A percentile compares a stretch with the other conserved stretches of the same genome.
phyloP scores from a whole-genome alignment of 2,797 vertebrate genomes.

The Eremophila alpestris region DNA sequence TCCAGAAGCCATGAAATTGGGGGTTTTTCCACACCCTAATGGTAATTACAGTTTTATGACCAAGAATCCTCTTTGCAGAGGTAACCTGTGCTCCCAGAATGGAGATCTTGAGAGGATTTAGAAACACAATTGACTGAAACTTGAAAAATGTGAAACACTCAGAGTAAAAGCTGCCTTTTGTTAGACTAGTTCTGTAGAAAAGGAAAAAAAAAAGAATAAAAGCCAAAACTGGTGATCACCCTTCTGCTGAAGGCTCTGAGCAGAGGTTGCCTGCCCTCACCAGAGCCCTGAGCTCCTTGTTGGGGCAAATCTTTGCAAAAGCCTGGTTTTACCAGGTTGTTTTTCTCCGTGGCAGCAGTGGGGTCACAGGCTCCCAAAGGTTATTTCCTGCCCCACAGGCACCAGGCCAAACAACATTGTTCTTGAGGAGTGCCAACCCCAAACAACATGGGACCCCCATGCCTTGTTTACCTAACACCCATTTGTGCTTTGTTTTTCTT shows the following conservation, averaged over 20 bases:
- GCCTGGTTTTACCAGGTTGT: background rate
- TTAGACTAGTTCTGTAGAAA: background rate
- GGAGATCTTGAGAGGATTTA: background rate
- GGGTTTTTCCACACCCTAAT: background rate
- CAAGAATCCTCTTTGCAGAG: background rate
- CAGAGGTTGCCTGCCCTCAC: background rate
- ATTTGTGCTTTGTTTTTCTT: slow-evolving; percentile 29
- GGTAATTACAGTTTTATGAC: background rate
- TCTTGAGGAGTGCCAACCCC: background rate
- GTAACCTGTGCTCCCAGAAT: background rate
- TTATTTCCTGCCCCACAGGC: slow-evolving; percentile 22
- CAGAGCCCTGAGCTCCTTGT: background rate
- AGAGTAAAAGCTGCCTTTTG: background rate
- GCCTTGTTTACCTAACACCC: background rate
- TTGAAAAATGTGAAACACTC: slow-evolving; percentile 1
- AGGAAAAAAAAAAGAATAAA: background rate
- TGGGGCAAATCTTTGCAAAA: background rate
- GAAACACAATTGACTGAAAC: background rate
- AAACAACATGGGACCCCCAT: background rate
- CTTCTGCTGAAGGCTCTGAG: background rate
- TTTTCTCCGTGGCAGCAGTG: background rate
- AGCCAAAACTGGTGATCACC: background rate
- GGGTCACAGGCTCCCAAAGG: background rate
- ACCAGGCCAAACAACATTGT: background rate
- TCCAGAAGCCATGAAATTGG: background rate